Evolutionary conservation across 2,888 invertebrate species (phyloP), one percentile per base, ranked within the genome.

Genomic region (Anagyrus pseudococci): DNA sequence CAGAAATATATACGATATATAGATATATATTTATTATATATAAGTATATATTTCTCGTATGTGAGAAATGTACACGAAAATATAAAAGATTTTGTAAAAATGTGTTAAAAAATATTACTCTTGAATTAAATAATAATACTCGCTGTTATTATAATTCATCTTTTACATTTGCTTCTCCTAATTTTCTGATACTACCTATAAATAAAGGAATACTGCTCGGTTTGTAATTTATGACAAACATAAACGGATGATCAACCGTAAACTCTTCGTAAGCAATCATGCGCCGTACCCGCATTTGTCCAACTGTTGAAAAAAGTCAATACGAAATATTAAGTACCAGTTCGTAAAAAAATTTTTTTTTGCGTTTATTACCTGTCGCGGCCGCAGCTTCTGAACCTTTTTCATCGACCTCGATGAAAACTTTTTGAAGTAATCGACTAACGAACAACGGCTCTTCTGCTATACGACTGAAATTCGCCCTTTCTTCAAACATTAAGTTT

Each of bases 311-410:
- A n/a, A 69, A 70, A 37, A 54, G n/a, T n/a, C n/a, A n/a, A n/a
- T n/a, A n/a, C n/a, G n/a, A n/a, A n/a, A n/a, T n/a, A n/a, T n/a
- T n/a, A n/a, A n/a, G n/a, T n/a, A 55, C 23, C 17, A 7, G 50
- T 19, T 46, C 25, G 19, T 40, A n/a, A 26, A 49, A 33, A 15
- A 60, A 46, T 26, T 33, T 15, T 43, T 17, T n/a, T n/a, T 6
- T 43, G 43, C n/a, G n/a, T n/a, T 43, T n/a, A 10, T 71, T 73
- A 84, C 84, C 83, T 67, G 85, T 84, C 25, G 83, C 83, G 13
- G 84, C 85, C 33, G 85, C 84, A 40, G 86, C 86, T 75, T 85
- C 86, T 6, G 83, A 84, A 20, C 86, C 86, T 71, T 83, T 78
- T 74, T 86, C 86, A 66, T 84, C 82, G 2, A 86, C 83, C 67